phyloP scores from a whole-genome alignment of 1,140 invertebrate species.

The Aricia agestis region DNA sequence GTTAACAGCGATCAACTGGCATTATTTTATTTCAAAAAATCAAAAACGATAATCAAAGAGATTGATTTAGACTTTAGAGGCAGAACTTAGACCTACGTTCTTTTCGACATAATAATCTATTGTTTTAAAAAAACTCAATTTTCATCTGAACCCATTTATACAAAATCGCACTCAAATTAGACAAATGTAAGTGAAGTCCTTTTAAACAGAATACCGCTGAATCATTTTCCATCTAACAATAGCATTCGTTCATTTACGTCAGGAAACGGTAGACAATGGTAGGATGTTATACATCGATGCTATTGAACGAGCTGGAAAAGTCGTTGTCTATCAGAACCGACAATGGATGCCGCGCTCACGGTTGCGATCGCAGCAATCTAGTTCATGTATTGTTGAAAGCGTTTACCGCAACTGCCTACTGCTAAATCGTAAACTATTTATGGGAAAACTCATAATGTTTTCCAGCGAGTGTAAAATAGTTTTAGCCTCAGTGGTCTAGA shows the following conservation, averaged over 20 bases:
- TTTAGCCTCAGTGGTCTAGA: neutral
- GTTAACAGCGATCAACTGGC: too few species aligned
- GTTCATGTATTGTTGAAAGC: neutral
- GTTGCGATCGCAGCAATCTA: neutral
- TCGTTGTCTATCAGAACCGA: neutral
- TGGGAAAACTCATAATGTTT: neutral
- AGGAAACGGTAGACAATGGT: neutral
- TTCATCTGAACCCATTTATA: neutral
- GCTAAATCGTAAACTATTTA: neutral
- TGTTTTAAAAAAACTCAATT: neutral
- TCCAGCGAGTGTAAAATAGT: neutral
- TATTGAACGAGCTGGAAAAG: neutral
- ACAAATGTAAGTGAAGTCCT: neutral
- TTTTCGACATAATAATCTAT: too few species aligned
- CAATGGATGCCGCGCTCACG: neutral
- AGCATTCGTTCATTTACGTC: neutral
- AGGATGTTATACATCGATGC: neutral
- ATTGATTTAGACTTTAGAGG: too few species aligned
- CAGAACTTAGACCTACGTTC: too few species aligned
- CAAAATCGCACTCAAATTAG: too few species aligned
- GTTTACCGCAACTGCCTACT: neutral
- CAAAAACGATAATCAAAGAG: too few species aligned
- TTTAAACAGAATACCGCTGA: neutral
- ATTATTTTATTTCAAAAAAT: too few species aligned
- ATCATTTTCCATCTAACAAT: neutral